These are phyloP conservation scores for Rhagologus leucostigma DNA, from an alignment of 2,113 vertebrate genomes.

Conservation along the genomic window DNA sequence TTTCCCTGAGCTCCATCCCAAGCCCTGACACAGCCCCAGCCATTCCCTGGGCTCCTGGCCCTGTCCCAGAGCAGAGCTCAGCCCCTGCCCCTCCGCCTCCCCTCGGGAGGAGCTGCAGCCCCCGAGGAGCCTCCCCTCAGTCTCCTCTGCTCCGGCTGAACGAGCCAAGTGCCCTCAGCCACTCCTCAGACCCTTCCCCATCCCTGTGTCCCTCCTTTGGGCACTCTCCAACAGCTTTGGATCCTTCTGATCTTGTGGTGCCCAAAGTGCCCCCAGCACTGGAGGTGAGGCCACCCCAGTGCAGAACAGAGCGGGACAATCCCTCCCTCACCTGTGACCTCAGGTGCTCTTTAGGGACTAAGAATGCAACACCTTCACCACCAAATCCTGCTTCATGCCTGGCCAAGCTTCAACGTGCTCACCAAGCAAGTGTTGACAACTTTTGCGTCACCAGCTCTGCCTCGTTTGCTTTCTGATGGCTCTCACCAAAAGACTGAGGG, in stretches of 20 bases:
- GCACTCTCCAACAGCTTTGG: neutral
- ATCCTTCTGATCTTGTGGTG: neutral
- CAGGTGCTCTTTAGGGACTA: neutral
- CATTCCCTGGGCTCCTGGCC: neutral
- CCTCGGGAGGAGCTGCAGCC: neutral
- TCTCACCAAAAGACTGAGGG: neutral
- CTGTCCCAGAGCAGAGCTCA: neutral
- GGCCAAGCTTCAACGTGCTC: rapidly evolving
- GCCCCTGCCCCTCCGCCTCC: neutral
- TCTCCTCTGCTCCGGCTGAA: no score
- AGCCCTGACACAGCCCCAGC: neutral
- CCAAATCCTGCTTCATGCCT: neutral
- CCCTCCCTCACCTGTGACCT: neutral
- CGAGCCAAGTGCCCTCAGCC: no score
- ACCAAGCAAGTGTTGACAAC: neutral
- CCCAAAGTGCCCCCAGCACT: neutral
- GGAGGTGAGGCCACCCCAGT: neutral
- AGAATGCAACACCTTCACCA: neutral
- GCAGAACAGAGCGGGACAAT: neutral
- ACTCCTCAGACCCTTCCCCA: no score
- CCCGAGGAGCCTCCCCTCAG: no score
- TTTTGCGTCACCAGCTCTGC: neutral
- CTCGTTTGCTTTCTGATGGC: neutral
- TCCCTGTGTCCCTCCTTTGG: neutral
- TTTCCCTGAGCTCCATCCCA: neutral